Base-by-base conservation (phyloP, 2,888 invertebrate species). In the Dasypogon diadema region DNA sequence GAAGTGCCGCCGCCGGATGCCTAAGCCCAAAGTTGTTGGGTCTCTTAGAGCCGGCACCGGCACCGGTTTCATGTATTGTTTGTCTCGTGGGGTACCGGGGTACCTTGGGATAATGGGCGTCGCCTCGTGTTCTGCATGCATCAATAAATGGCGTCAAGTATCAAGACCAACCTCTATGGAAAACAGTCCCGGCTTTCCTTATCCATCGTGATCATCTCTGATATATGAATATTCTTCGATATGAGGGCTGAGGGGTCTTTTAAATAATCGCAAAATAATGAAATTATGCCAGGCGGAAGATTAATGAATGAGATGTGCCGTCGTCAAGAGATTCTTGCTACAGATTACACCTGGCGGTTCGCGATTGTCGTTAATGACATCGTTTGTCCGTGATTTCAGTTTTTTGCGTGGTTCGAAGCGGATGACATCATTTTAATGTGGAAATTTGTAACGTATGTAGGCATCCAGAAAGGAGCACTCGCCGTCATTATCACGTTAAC, bases 261-360 rank as follows among this genome's bases (percentile, higher is more conserved):
- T 73, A 73, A 56, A 46, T 73, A 73, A 73, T 73, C 56, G 56
- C 73, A 54, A 73, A 73, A 73, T 73, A 73, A 73, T 73, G 72
- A 73, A 73, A 74, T 74, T 74, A 74, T 74, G 74, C 58, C 74
- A 74, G 58, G 74, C 74, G 58, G 48, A 74, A 74, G 74, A 74
- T 74, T 74, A 74, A 74, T 74, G 74, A 74, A 42, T 56, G 46
- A 74, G 48, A 60, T 74, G 58, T 54, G 24, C 46, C 48, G 46
- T 58, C 74, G 56, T 37, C 46, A 30, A 18, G 12, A 58, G 74
- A 74, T 74, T 42, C 46, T 60, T 58, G 74, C 58, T 58, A 60
- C 58, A 74, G 74, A 74, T 74, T 74, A 74, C 74, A 74, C 74
- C 74, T 74, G 74, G 58, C 74, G 34, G 56, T 34, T 70, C 21